These are phyloP conservation scores for Drosophila paramelanica DNA, from an alignment of 2,888 invertebrate genomes.

Conservation along the genomic window DNA sequence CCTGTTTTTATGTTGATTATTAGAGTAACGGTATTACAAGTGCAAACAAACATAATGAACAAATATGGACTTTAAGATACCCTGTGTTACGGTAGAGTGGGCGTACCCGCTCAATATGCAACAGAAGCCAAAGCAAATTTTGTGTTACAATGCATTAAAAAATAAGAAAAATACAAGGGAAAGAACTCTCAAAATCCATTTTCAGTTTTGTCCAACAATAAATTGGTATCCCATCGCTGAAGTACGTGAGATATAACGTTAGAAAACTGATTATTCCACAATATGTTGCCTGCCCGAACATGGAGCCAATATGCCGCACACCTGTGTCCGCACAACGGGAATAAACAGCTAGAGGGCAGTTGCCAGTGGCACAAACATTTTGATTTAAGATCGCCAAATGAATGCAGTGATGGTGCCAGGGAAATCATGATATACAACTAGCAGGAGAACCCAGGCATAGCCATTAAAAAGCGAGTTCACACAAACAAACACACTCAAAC, in stretches of 20 bases:
- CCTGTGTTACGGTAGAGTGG: slow-evolving; percentile 5
- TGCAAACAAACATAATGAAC: slow-evolving; percentile 2
- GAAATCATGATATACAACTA: slow-evolving; percentile 69
- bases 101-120: no score
- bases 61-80: slow-evolving; percentile 32
- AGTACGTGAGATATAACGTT: background rate
- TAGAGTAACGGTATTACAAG: slow-evolving; percentile 41
- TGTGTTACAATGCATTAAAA: background rate
- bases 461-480: slow-evolving; percentile 63
- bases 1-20: slow-evolving; percentile 65
- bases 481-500: slow-evolving; percentile 16
- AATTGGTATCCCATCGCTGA: background rate
- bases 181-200: background rate
- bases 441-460: slow-evolving; percentile 38
- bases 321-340: slow-evolving; percentile 3
- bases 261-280: background rate
- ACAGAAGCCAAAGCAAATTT: no score
- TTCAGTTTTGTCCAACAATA: background rate
- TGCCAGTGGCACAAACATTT: slow-evolving; percentile 49
- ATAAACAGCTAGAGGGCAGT: slow-evolving; percentile 21
- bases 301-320: slow-evolving; percentile 6
- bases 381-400: slow-evolving; percentile 76
- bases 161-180: background rate
- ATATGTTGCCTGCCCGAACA: background rate
- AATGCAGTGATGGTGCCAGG: slow-evolving; percentile 64